Evolutionary conservation across 2,797 vertebrate genomes (phyloP), one percentile per base, ranked within the genome.

Genomic region (Gobio occitaniae): DNA sequence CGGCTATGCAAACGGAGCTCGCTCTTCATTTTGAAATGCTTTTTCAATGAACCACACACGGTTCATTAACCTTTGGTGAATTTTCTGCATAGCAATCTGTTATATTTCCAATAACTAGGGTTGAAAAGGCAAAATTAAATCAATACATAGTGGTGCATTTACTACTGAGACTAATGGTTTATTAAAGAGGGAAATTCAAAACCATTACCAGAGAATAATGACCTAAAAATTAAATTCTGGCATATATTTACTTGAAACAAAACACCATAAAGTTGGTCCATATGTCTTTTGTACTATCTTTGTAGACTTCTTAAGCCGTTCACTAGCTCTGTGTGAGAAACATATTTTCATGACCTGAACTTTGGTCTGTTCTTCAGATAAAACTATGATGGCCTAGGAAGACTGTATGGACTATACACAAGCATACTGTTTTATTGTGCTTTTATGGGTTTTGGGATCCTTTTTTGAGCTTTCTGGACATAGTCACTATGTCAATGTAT

Each of bases 51-150:
- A 70, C 29, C 29, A 3, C 70, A 41, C 11, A 66, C 3, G 56
- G 44, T 48, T 82, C 80, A 74, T 82, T 65, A 82, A 48, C n/a
- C 29, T 50, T 63, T 63, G 25, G 25, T 47, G 41, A 75, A 72
- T 75, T 12, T 75, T 52, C 59, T 52, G 41, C 25, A 82, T 63
- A 48, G 41, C 44, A 13, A 83, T 50, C 3, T 63, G 29, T 21
- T 48, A 21, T 48, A 41, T 78, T 70, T 12, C 29, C 19, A 5
- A 47, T 61, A 65, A 38, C 29, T 82, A 63, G 12, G 54, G 29
- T 7, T 63, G 16, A 48, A 48, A 82, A 36, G 25, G 16, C 16
- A 2, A 32, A 59, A 15, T 38, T 25, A 68, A 68, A 69, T 52
- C 11, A 50, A 41, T 41, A 70, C 13, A 38, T 17, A 56, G n/a